Conservation (phyloP, 2,113 vertebrate species). For the Fukomys damarensis region DNA sequence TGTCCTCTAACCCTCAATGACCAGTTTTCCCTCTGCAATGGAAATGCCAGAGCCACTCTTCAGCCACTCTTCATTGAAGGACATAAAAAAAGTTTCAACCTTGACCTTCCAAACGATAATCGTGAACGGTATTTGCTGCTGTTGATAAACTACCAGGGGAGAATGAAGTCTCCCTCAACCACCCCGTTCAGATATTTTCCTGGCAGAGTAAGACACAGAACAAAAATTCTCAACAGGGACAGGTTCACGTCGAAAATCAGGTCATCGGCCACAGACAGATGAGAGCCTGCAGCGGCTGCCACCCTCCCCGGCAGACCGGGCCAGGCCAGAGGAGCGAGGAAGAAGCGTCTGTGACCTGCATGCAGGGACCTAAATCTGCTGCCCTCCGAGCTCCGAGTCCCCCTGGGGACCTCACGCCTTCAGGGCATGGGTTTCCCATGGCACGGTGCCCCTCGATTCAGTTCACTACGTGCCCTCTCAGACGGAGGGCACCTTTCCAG, state of each 20-base stretch:
- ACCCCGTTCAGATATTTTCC: not conserved
- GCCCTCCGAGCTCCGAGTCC: not conserved
- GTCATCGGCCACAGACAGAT: not conserved
- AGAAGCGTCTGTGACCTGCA: not conserved
- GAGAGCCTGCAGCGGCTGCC: not conserved
- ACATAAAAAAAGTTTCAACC: not conserved
- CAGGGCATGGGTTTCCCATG: not conserved
- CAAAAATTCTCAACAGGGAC: not conserved
- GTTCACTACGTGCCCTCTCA: not conserved
- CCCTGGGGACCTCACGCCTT: rapidly evolving
- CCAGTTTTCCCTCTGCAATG: not conserved
- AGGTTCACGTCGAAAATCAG: slow-evolving; percentile 8
- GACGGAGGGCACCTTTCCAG: not conserved
- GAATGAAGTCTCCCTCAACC: not conserved
- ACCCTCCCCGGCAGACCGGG: not conserved
- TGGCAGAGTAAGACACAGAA: not conserved
- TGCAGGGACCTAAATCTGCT: not conserved
- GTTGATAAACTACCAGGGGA: not conserved
- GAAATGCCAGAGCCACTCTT: slow-evolving; percentile 53
- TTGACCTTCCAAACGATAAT: not conserved
- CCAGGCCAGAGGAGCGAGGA: not conserved
- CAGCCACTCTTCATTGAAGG: slow-evolving; percentile 34
- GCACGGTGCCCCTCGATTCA: not conserved
- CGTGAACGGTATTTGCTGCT: not conserved
- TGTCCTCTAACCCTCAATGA: not conserved